phyloP scores from a whole-genome alignment of 2,888 invertebrate species.

The Laothoe populi region DNA sequence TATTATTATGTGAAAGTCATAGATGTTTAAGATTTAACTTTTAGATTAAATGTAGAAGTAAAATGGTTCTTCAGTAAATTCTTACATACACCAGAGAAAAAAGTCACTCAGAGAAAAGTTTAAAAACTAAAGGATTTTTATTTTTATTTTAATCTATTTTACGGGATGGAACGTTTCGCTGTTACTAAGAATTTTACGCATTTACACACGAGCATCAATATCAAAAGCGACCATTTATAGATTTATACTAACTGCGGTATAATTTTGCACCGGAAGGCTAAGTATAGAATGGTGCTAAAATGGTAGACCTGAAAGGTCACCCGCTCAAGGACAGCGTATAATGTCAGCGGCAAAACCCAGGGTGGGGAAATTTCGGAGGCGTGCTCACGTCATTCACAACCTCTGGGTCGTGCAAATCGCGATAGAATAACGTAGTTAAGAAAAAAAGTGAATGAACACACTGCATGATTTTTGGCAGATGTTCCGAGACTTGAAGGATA shows the following conservation, averaged over 20 bases:
- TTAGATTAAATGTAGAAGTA: neutral
- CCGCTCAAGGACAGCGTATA: constrained; percentile 7
- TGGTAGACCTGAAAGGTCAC: neutral
- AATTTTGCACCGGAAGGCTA: neutral
- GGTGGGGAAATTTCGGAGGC: constrained; percentile 2
- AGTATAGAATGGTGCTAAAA: neutral
- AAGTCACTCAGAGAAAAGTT: constrained; percentile 6
- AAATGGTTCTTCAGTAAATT: constrained; percentile 5
- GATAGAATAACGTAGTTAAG: neutral
- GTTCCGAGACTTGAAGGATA: too few relatives aligned
- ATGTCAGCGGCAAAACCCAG: neutral
- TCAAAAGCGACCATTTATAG: neutral
- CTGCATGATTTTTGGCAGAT: neutral
- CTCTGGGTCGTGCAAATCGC: neutral
- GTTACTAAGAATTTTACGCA: constrained; percentile 11
- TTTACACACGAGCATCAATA: constrained; percentile 3
- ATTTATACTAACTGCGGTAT: neutral
- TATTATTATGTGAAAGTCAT: too few relatives aligned
- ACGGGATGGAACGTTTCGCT: neutral
- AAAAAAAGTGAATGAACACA: neutral
- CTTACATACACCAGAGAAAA: neutral
- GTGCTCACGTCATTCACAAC: constrained; percentile 3
- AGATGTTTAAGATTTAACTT: neutral
- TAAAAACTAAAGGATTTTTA: too few relatives aligned
- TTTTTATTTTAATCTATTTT: too few relatives aligned